phyloP scores from a whole-genome alignment of 2,888 invertebrate genomes.

The Dascillus cervinus region DNA sequence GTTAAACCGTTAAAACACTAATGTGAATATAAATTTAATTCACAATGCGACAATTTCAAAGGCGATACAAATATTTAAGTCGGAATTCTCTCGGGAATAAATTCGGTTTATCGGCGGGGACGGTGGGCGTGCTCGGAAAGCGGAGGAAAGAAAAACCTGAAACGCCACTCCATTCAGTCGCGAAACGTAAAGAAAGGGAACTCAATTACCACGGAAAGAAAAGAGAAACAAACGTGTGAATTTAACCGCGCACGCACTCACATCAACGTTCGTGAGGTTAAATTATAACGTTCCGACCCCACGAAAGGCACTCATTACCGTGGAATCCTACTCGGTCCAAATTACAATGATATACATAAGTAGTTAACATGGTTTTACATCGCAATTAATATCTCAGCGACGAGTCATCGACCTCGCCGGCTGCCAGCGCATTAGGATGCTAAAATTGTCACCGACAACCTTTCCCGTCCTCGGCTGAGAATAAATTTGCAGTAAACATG shows the following conservation, averaged over 20 bases:
- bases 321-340: slow-evolving; percentile 4
- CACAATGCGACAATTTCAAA: too few species aligned
- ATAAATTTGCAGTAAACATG: slow-evolving; percentile 41
- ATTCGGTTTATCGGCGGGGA: too few species aligned
- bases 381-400: slow-evolving; percentile 26
- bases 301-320: slow-evolving; percentile 15
- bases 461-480: slow-evolving; percentile 27
- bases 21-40: too few species aligned
- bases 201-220: neutral
- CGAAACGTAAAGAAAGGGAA: too few species aligned
- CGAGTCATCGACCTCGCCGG: slow-evolving; percentile 28
- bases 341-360: slow-evolving; percentile 22
- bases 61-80: too few species aligned
- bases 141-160: too few species aligned
- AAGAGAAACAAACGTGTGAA: slow-evolving; percentile 7
- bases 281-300: slow-evolving; percentile 13
- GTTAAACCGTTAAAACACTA: too few species aligned
- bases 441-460: slow-evolving; percentile 30
- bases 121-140: too few species aligned
- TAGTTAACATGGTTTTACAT: slow-evolving; percentile 24
- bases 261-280: slow-evolving; percentile 8
- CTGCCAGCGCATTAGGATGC: slow-evolving; percentile 26
- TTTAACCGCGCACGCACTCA: slow-evolving; percentile 3
- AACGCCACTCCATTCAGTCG: too few species aligned
- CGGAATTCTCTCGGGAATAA: too few species aligned